These are phyloP conservation scores for Brachionus calyciflorus DNA, from an alignment of 1,140 invertebrate species.

Conservation along the genomic window DNA sequence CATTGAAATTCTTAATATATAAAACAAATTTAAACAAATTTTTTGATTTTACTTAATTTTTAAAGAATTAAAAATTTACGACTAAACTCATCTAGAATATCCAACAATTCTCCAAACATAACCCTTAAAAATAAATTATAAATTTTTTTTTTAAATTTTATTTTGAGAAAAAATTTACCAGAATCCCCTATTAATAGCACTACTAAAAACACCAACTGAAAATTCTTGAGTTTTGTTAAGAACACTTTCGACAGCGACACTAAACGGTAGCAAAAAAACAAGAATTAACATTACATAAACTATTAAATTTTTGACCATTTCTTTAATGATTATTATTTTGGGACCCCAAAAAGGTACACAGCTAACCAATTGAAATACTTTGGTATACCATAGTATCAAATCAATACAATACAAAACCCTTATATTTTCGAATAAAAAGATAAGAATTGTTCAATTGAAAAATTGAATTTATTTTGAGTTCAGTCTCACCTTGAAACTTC, in stretches of 20 bases:
- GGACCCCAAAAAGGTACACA: conserved; percentile 46
- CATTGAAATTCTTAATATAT: conserved; percentile 24
- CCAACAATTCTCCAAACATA: conserved; percentile 44
- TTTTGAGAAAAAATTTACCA: conserved; percentile 6
- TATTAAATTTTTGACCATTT: conserved; percentile 35
- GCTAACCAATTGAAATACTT: conserved; percentile 31
- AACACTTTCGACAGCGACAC: conserved; percentile 7
- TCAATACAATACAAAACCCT: conserved; percentile 39
- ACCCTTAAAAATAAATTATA: neutral
- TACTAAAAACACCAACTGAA: conserved; percentile 18
- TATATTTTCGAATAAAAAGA: neutral
- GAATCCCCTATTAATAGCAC: conserved; percentile 18
- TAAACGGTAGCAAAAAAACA: conserved; percentile 39
- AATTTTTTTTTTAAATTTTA: neutral
- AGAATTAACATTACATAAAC: conserved; percentile 46
- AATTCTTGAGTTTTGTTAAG: conserved; percentile 43
- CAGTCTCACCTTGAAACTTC: conserved; percentile 29
- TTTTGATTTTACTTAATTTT: no score
- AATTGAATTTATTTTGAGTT: neutral
- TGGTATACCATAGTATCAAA: conserved; percentile 44
- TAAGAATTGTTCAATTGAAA: neutral
- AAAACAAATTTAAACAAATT: neutral
- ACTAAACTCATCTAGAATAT: conserved; percentile 22
- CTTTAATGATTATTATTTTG: conserved; percentile 38
- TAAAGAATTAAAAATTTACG: neutral